Conservation (phyloP, 2,888 invertebrate genomes). For the Dynastes tityus region DNA sequence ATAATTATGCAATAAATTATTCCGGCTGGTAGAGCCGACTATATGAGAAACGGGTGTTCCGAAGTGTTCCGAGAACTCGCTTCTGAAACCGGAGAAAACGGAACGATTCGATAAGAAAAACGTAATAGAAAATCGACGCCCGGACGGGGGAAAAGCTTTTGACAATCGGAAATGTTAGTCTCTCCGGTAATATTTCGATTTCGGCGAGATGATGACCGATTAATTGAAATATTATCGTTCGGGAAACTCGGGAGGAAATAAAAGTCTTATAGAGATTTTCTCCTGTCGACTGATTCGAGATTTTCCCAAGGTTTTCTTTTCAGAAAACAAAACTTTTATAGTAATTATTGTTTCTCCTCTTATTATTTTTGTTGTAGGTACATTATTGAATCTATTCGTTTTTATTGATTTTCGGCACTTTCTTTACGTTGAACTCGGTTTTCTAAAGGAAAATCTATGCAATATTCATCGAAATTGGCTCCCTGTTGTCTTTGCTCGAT, state of each 20-base stretch:
- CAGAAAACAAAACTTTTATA: no score
- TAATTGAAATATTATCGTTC: conserved; percentile 38
- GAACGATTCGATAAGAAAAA: conserved; percentile 34
- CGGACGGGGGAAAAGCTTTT: conserved; percentile 14
- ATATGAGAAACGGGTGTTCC: not conserved
- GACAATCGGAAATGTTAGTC: conserved; percentile 36
- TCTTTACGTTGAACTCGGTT: no score
- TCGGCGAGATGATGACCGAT: conserved; percentile 38
- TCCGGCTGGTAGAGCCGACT: not conserved
- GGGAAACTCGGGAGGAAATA: conserved; percentile 24
- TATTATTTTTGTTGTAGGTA: no score
- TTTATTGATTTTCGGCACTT: no score
- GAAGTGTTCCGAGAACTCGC: not conserved
- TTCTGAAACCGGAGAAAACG: conserved; percentile 8
- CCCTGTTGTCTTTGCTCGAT: no score
- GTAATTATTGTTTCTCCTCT: no score
- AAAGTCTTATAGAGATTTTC: not conserved
- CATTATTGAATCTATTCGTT: not conserved
- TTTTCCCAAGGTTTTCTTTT: not conserved
- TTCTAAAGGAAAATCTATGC: no score
- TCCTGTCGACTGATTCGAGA: not conserved
- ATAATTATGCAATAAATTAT: conserved; percentile 24
- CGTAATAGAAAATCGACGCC: conserved; percentile 41
- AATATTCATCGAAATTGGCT: no score
- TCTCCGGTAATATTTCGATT: conserved; percentile 37